phyloP scores from a whole-genome alignment of 2,113 vertebrate genomes.

The Pionites leucogaster region DNA sequence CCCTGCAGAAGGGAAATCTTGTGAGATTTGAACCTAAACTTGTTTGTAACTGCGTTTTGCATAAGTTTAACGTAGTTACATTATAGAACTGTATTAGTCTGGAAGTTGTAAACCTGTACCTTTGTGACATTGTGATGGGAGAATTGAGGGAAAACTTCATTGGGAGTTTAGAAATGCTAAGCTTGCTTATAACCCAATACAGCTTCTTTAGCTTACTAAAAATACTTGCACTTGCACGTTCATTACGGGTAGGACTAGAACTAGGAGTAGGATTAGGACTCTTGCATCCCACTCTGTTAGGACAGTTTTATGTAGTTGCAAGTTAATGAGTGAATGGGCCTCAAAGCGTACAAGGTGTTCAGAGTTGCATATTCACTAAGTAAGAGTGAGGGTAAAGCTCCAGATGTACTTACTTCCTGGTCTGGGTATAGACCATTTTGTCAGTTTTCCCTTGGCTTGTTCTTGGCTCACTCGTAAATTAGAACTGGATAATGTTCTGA shows the following conservation, averaged over 20 bases:
- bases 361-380: background rate
- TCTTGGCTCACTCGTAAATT: background rate
- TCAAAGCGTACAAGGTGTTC: background rate
- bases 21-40: background rate
- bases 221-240: accelerated
- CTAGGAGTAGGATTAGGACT: background rate
- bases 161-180: background rate
- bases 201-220: background rate
- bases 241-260: background rate
- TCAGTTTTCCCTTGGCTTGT: background rate
- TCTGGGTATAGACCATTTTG: accelerated
- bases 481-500: background rate
- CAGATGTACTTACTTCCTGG: background rate
- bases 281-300: background rate
- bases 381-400: background rate
- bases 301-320: background rate
- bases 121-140: background rate
- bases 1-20: background rate
- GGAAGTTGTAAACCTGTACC: background rate
- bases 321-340: background rate
- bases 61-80: background rate
- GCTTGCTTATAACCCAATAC: background rate
- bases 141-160: background rate
- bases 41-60: background rate
- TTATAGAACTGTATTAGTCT: background rate